Evolutionary conservation across 2,113 vertebrate species (phyloP).

Genomic region (Calidris pygmaea): DNA sequence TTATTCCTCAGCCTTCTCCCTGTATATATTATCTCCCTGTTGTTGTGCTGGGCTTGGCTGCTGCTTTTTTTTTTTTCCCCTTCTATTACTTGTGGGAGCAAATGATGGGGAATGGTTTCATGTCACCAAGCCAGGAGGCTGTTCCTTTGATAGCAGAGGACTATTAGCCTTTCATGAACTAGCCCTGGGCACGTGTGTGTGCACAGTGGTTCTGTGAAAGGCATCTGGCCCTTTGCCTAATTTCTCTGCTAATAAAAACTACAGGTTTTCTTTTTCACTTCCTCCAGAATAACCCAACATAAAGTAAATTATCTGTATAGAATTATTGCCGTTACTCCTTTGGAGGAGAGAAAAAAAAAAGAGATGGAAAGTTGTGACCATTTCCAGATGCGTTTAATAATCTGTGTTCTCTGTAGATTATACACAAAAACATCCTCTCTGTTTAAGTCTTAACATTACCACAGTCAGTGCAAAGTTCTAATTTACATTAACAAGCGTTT

Average conservation of each 20-base stretch:
- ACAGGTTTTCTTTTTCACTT: neutral
- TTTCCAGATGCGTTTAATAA: neutral
- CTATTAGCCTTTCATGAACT: neutral
- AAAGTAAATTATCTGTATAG: neutral
- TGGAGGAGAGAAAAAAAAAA: neutral
- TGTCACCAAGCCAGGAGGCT: neutral
- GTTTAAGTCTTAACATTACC: neutral
- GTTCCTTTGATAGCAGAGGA: neutral
- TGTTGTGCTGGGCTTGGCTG: neutral
- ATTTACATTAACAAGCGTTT: neutral
- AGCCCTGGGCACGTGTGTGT: neutral
- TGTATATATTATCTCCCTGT: neutral
- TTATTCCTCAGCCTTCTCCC: neutral
- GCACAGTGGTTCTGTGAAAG: neutral
- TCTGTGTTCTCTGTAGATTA: neutral
- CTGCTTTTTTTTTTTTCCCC: neutral
- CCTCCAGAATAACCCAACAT: neutral
- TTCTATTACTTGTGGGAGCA: neutral
- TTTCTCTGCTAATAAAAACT: neutral
- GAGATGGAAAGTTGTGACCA: neutral
- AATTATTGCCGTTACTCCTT: neutral
- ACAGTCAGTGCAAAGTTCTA: neutral
- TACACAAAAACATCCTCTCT: neutral
- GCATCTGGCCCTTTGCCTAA: neutral
- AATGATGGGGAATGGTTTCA: neutral